Percentiles rank a stretch among this genome's conserved stretches.
These are phyloP conservation scores for Macrocentrus cingulum DNA, from an alignment of 1,140 invertebrate genomes.

Conservation along the genomic window DNA sequence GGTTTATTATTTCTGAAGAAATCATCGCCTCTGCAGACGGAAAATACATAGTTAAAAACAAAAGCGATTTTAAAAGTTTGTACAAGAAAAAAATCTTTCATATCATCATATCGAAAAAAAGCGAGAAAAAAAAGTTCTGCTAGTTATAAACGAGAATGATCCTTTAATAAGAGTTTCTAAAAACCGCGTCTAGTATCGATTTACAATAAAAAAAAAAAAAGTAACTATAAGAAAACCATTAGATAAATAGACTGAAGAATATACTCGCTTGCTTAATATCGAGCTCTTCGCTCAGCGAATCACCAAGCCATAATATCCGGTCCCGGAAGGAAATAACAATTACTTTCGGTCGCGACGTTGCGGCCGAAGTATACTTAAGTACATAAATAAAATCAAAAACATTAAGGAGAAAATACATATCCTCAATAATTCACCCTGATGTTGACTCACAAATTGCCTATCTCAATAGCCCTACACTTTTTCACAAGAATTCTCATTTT, in stretches of 20 bases:
- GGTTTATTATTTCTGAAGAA: too few relatives aligned
- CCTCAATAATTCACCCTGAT: too few relatives aligned
- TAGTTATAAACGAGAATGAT: not conserved
- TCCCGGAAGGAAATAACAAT: constrained; percentile 31
- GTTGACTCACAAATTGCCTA: too few relatives aligned
- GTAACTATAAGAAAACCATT: constrained; percentile 1
- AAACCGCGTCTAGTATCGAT: not conserved
- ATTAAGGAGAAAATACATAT: too few relatives aligned
- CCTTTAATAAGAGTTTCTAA: not conserved
- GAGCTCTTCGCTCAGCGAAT: constrained; percentile 19
- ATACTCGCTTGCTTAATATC: not conserved
- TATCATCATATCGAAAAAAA: too few relatives aligned
- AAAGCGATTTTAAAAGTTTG: too few relatives aligned
- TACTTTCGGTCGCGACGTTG: constrained; percentile 22
- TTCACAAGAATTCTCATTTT: too few relatives aligned
- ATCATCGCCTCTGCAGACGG: too few relatives aligned
- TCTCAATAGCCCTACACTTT: too few relatives aligned
- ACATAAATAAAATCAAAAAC: too few relatives aligned
- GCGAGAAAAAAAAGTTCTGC: not conserved
- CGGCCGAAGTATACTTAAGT: constrained; percentile 5
- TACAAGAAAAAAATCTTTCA: too few relatives aligned
- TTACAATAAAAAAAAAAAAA: not conserved
- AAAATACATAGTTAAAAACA: too few relatives aligned
- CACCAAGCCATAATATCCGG: constrained; percentile 25
- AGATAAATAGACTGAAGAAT: constrained; percentile 8